These are phyloP conservation scores for Chamaetylas fuelleborni DNA, from an alignment of 2,113 vertebrate genomes.

Conservation along the genomic window DNA sequence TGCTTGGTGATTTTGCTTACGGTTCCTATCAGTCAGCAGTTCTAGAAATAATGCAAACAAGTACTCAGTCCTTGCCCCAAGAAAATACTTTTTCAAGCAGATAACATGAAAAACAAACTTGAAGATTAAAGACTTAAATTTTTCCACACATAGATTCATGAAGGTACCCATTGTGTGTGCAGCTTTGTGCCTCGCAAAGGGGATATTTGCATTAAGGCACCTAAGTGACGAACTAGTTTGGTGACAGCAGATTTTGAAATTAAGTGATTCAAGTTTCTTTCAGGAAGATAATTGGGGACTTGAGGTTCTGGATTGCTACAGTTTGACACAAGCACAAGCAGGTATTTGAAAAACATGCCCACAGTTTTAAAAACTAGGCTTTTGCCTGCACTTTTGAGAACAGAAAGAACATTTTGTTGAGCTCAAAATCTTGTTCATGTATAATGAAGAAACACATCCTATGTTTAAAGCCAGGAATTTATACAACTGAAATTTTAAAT, in stretches of 20 bases:
- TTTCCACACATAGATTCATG: not conserved
- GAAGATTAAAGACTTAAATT: not conserved
- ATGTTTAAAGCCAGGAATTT: not conserved
- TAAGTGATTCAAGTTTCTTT: not conserved
- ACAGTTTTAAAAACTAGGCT: not conserved
- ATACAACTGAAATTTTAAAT: not conserved
- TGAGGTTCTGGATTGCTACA: not conserved
- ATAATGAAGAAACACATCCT: not conserved
- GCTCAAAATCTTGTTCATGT: not conserved
- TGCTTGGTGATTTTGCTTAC: not conserved
- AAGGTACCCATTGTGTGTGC: not conserved
- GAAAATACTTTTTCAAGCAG: not conserved
- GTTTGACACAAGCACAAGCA: not conserved
- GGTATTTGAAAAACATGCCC: not conserved
- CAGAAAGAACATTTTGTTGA: not conserved
- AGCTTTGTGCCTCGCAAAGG: not conserved
- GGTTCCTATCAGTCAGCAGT: not conserved
- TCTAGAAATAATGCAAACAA: not conserved
- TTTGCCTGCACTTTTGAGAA: not conserved
- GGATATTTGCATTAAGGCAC: not conserved
- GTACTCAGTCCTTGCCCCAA: not conserved
- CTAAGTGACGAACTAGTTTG: not conserved
- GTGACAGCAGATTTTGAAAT: not conserved
- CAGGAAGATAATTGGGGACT: not conserved
- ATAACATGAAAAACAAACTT: not conserved